Conservation (phyloP, 2,888 invertebrate species). For the Pilophorus perplexus region DNA sequence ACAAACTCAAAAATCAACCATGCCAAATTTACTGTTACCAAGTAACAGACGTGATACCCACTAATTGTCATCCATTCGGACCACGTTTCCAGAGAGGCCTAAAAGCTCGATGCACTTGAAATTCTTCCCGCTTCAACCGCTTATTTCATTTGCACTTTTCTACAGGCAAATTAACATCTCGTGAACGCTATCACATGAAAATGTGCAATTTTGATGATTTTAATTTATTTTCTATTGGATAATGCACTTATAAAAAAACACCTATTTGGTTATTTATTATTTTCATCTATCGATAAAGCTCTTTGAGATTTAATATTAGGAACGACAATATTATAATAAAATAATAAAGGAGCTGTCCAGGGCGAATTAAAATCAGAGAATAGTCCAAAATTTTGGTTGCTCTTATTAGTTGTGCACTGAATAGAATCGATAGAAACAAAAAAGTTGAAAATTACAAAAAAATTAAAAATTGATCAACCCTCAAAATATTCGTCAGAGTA, state of each 20-base stretch:
- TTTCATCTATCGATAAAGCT: too few relatives aligned
- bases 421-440: conserved; percentile 27
- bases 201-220: neutral
- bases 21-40: too few relatives aligned
- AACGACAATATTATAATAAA: conserved; percentile 17
- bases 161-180: conserved; percentile 16
- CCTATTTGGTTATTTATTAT: too few relatives aligned
- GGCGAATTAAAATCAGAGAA: conserved; percentile 6
- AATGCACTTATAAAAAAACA: conserved; percentile 1
- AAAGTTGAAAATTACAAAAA: neutral
- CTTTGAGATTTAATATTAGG: conserved; percentile 9
- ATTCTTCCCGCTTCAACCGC: neutral
- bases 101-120: neutral
- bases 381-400: conserved; percentile 17
- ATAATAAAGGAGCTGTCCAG: conserved; percentile 16
- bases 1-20: too few relatives aligned
- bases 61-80: neutral
- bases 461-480: conserved; percentile 16
- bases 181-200: conserved; percentile 10
- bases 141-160: too few relatives aligned
- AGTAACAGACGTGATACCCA: too few relatives aligned
- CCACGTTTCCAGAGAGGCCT: conserved; percentile 15
- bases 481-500: conserved; percentile 18
- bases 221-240: neutral
- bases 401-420: conserved; percentile 28